phyloP scores from a whole-genome alignment of 2,888 invertebrate species.

The Lepas anatifera region DNA sequence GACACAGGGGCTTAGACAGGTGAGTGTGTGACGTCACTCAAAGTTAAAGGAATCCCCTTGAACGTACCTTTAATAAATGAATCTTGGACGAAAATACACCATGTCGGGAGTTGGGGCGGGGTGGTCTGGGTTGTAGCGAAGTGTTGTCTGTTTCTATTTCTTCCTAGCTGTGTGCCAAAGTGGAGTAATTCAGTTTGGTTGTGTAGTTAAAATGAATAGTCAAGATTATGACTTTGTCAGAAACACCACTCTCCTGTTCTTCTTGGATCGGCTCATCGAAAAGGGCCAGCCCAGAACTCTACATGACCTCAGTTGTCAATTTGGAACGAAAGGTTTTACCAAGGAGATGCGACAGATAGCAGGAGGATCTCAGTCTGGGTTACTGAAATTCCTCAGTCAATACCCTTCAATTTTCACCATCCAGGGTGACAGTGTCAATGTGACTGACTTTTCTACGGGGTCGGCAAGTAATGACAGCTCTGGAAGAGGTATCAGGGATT shows the following conservation, averaged over 20 bases:
- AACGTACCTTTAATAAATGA: neutral
- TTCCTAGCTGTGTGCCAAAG: neutral
- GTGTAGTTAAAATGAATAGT: slow-evolving; percentile 55
- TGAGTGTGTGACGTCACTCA: too few species aligned
- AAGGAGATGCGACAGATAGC: slow-evolving; percentile 82
- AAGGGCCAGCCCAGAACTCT: slow-evolving; percentile 90
- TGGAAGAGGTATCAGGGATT: slow-evolving; percentile 53
- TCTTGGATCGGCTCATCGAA: slow-evolving; percentile 94
- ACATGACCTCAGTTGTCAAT: slow-evolving; percentile 96
- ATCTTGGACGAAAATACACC: neutral
- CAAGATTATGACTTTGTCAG: slow-evolving; percentile 86
- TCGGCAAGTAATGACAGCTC: slow-evolving; percentile 21
- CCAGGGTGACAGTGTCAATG: slow-evolving; percentile 57
- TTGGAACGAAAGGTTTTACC: slow-evolving; percentile 97
- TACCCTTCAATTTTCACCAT: slow-evolving; percentile 93
- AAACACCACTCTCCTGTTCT: slow-evolving; percentile 93
- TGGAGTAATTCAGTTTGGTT: neutral
- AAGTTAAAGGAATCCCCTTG: too few species aligned
- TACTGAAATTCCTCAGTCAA: slow-evolving; percentile 91
- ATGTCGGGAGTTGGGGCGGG: neutral
- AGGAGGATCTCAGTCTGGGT: slow-evolving; percentile 85
- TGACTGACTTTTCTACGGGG: slow-evolving; percentile 27
- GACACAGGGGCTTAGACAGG: too few species aligned
- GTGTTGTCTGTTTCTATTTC: slow-evolving; percentile 1
- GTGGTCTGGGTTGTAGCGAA: neutral